Evolutionary conservation across 64 coral and sea anemone species (phyloP), one percentile per base, ranked within the genome.

Genomic region (Acropora tenuis): DNA sequence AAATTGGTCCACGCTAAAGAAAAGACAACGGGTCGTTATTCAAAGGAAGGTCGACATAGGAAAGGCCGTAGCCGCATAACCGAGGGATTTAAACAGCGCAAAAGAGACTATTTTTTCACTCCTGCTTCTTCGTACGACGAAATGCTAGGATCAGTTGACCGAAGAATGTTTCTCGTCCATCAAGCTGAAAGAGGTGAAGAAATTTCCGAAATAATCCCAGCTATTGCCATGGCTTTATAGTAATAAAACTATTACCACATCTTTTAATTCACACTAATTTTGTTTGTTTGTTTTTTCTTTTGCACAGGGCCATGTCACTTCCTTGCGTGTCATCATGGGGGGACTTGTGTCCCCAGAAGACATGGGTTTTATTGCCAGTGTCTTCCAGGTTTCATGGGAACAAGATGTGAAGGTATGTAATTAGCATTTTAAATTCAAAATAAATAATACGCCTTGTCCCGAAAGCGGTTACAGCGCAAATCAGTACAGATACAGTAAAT

Each of bases 311-410:
- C 91, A 48, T 93, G 91, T 80, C 66, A 71, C 40, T 69, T 45
- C 4, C 73, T 61, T 18, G 73, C 91, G 11, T 93, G 91, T 44
- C 91, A 87, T 71, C 83, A 93, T 75, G 91, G 86, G 15, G 84
- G 91, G 20, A 74, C 9, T 8, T 93, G 91, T 60, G 78, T 87
- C 48, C 75, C 74, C 2, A 60, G 86, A 43, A 75, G 74, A 2
- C 82, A 73, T 87, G 94, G 94, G 3, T 95, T 88, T 44, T 90
- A 88, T 42, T 95, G 94, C 44, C 87, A 79, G 48, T 95, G 94
- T 69, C 42, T 84, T 12, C 89, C 89, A 20, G 94, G 94, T 65
- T 91, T 86, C 45, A 95, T 91, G 78, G 94, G 94, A 11, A 88
- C 75, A 74, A 85, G 74, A 52, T 95, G 94, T 53, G 94, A 95